phyloP scores from a whole-genome alignment of 2,797 vertebrate genomes.

The Prionace glauca region DNA sequence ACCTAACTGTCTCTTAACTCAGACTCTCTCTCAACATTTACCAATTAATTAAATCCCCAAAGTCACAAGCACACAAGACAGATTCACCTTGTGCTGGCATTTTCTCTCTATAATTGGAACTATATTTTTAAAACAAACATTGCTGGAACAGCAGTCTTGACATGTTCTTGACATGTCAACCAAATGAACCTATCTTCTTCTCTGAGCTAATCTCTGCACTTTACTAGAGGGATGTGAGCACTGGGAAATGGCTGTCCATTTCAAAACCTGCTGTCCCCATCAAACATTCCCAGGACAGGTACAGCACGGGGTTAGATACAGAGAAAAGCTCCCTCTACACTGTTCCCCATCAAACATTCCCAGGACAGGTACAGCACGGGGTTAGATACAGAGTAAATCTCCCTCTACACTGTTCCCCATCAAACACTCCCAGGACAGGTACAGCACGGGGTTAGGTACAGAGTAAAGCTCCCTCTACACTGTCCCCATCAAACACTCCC shows the following conservation, averaged over 20 bases:
- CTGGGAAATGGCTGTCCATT: not conserved
- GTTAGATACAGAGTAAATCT: not conserved
- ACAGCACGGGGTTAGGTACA: not conserved
- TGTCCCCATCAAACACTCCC: too few species aligned
- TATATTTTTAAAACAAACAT: not conserved
- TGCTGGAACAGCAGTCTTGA: not conserved
- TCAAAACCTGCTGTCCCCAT: not conserved
- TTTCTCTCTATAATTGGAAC: not conserved
- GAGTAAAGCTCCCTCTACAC: not conserved
- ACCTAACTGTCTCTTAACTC: not conserved
- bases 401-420: not conserved
- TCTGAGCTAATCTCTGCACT: not conserved
- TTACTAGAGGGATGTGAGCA: not conserved
- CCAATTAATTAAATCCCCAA: not conserved
- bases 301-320: not conserved
- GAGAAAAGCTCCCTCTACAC: not conserved
- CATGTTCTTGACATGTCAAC: not conserved
- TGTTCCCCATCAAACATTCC: not conserved
- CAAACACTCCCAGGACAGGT: not conserved
- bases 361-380: not conserved
- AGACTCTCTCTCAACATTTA: not conserved
- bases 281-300: not conserved
- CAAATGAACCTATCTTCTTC: too few species aligned
- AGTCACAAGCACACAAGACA: not conserved
- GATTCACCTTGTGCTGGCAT: not conserved